Evolutionary conservation across 1,140 invertebrate species (phyloP), one percentile per base, ranked within the genome.

Genomic region (Calephelis virginiensis): DNA sequence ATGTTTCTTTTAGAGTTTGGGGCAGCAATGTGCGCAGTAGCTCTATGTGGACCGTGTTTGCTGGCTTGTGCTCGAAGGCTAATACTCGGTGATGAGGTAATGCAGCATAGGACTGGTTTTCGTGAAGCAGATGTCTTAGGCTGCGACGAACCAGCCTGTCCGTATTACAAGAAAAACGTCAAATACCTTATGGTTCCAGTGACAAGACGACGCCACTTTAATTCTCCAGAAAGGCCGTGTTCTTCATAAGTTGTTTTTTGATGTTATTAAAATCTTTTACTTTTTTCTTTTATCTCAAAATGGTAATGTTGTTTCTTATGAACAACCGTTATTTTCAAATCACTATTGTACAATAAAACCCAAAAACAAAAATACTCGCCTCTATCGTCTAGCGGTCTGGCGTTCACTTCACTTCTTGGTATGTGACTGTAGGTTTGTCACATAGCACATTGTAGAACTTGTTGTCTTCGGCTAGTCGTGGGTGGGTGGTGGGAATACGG

Each of bases 131-230:
- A 88, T 60, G 79, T 90, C n/a, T 47, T 85, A 9, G 88, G 88
- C 7, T 90, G 88, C 66, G 88, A 90, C 50, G 88, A 88, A 62
- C 88, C 88, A 11, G 74, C 79, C 5, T 90, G 88, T 40, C 88
- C 88, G 0, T 90, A 90, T 63, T 90, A 90, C 82, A 90, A 88
- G 66, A 86, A 89, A 68, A 90, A 90, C 60, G 67, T 83, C 11
- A 72, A 75, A 13, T 88, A 82, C 46, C 77, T 90, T 8, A 82
- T 90, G 83, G 78, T 90, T 7, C 88, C 88, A 13, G 77, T 81
- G 4, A 71, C 75, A 5, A 81, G 73, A 67, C 71, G 82, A 68
- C 73, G 83, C 7, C 53, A 59, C 28, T 59, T 38, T 28, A 59
- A 59, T 59, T 59, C 53, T 12, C 53, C 53, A 37, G 53, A 59